Base-by-base conservation (phyloP, 1,140 invertebrate species). In the silkworm (Bombyx mori) region DNA sequence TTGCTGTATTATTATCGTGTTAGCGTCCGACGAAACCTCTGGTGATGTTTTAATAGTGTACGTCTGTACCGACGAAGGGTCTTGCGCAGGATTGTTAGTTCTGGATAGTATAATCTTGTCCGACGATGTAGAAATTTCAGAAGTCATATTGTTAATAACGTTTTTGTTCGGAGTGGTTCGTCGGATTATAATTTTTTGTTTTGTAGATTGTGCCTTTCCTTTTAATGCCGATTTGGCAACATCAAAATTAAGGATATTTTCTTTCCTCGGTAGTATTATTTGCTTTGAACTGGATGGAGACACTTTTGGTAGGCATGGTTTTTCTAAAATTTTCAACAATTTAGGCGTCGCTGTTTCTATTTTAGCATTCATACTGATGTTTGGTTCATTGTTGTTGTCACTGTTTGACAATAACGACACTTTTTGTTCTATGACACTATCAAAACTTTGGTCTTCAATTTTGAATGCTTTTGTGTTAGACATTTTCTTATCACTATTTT, bases 101-200 rank as follows among this genome's bases (percentile, higher is more conserved):
- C 74, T 74, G 35, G 85, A 85, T 22, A 88, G 70, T 54, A 88
- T 80, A 43, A 88, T 85, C 72, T 85, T 83, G 42, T 88, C 84
- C 44, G 75, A 68, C 2, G 73, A 67, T 8, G 59, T 49, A 6
- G 71, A 60, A 12, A 77, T 66, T 61, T 84, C 82, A 35, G 26
- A 35, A 53, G 55, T 73, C 1, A 87, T 62, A 61, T 69, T 82
- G 56, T 82, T 84, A 18, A 85, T 64, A 48, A 81, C 54, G 35
- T 69, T 78, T 66, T 86, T 79, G 48, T 61, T 67, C 54, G 79
- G 63, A 50, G 72, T 64, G 1, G 83, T 75, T 12, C 84, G 75
- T 48, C 88, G 72, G 54, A 89, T 88, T n/a, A 89, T 87, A 54
- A 89, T 87, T 62, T 86, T 82, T 61, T 85, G 83, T 65, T 86